phyloP scores from a whole-genome alignment of 2,888 invertebrate genomes.

The Plebejus melissa region DNA sequence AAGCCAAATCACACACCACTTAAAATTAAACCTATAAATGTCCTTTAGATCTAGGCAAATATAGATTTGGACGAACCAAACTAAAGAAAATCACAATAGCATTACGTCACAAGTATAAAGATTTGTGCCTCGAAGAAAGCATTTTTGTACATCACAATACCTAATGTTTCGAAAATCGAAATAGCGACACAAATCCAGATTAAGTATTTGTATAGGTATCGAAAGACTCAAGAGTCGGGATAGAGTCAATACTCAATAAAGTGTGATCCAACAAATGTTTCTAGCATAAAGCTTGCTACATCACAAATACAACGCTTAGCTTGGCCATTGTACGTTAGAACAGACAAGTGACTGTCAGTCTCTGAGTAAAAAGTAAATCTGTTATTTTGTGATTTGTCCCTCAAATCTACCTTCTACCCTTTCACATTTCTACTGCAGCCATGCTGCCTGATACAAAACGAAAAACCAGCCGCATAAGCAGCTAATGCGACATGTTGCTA shows the following conservation, averaged over 20 bases:
- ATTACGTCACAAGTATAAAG: slow-evolving; percentile 8
- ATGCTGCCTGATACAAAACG: background rate
- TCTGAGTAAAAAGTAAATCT: no score
- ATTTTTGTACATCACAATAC: slow-evolving; percentile 8
- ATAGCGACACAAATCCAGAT: background rate
- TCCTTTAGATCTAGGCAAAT: slow-evolving; percentile 25
- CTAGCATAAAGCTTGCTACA: no score
- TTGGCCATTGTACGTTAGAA: background rate
- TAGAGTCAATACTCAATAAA: background rate
- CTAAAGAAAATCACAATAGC: slow-evolving; percentile 21
- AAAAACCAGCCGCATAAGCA: background rate
- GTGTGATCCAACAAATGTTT: background rate
- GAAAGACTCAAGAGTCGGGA: background rate
- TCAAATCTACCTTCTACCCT: no score
- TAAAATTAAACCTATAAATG: slow-evolving; percentile 19
- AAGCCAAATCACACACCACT: slow-evolving; percentile 27
- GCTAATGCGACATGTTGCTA: slow-evolving; percentile 58
- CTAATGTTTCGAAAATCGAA: slow-evolving; percentile 1
- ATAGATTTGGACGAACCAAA: slow-evolving; percentile 25
- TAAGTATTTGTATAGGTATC: slow-evolving; percentile 6
- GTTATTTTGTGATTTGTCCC: no score
- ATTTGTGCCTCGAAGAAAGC: slow-evolving; percentile 4
- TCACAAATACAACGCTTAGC: background rate
- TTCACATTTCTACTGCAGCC: background rate
- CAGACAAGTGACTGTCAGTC: background rate